These are phyloP conservation scores for Chouioia cunea DNA, from an alignment of 2,888 invertebrate species.

Conservation along the genomic window DNA sequence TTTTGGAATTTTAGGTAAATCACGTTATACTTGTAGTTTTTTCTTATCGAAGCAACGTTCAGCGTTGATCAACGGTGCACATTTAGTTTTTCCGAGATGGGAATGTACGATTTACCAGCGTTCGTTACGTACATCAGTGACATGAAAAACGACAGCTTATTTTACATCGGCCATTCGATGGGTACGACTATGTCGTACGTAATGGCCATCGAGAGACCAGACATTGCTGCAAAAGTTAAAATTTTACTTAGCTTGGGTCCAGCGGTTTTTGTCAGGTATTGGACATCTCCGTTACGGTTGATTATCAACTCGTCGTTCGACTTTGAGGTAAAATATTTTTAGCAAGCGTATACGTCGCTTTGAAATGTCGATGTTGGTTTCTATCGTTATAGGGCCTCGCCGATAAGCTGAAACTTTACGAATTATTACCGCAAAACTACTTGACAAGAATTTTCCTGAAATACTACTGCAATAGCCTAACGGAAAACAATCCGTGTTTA, in stretches of 20 bases:
- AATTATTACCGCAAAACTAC: no score
- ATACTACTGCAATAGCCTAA: no score
- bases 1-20: slow-evolving; percentile 61
- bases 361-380: not conserved
- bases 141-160: slow-evolving; percentile 68
- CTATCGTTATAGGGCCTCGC: no score
- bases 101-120: slow-evolving; percentile 87
- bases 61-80: no score
- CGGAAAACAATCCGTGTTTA: not conserved
- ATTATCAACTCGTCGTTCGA: slow-evolving; percentile 77
- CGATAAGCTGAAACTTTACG: no score
- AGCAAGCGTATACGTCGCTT: not conserved
- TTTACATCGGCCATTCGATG: slow-evolving; percentile 64
- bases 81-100: slow-evolving; percentile 91
- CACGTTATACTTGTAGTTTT: no score
- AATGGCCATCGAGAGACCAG: slow-evolving; percentile 76
- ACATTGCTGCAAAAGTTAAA: slow-evolving; percentile 76
- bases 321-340: slow-evolving; percentile 69
- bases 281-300: slow-evolving; percentile 76
- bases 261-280: slow-evolving; percentile 76
- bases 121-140: slow-evolving; percentile 62
- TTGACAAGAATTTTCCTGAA: no score
- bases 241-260: slow-evolving; percentile 78
- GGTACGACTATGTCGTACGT: slow-evolving; percentile 82
- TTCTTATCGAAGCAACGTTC: no score